Percentiles rank a stretch among this genome's conserved stretches.
Conservation (phyloP, 2,113 vertebrate species). For the Hiodon alosoides region DNA sequence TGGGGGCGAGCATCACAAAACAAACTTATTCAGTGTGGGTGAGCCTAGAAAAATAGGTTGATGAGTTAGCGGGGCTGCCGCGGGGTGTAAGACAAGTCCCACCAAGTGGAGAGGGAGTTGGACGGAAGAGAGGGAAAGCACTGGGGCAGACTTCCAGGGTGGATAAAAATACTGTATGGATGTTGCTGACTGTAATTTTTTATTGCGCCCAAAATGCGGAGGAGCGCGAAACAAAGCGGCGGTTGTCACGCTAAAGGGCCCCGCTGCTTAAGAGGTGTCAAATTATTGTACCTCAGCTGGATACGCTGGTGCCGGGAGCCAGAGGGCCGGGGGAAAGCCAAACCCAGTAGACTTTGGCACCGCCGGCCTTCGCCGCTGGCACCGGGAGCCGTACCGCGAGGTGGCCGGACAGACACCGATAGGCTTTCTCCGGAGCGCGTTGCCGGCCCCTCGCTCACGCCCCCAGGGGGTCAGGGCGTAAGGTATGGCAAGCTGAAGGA, state of each 20-base stretch:
- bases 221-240: slow-evolving; percentile 68
- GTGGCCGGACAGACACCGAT: slow-evolving; percentile 41
- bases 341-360: slow-evolving; percentile 70
- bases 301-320: slow-evolving; percentile 58
- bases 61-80: slow-evolving; percentile 71
- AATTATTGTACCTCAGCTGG: slow-evolving; percentile 80
- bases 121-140: slow-evolving; percentile 51
- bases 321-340: slow-evolving; percentile 56
- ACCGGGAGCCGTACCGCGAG: slow-evolving; percentile 46
- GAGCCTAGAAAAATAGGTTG: slow-evolving; percentile 65
- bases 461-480: slow-evolving; percentile 44
- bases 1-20: slow-evolving; percentile 57
- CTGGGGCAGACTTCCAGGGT: slow-evolving; percentile 61
- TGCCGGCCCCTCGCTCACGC: slow-evolving; percentile 12
- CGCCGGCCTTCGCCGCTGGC: slow-evolving; percentile 66
- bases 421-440: slow-evolving; percentile 34
- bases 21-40: slow-evolving; percentile 67
- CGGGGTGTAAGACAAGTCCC: slow-evolving; percentile 71
- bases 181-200: slow-evolving; percentile 78
- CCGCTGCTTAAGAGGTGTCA: slow-evolving; percentile 73
- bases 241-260: slow-evolving; percentile 68
- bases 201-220: slow-evolving; percentile 63
- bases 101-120: slow-evolving; percentile 65
- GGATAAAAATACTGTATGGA: slow-evolving; percentile 63
- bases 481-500: slow-evolving; percentile 32